Evolutionary conservation across 2,888 invertebrate genomes (phyloP), one percentile per base, ranked within the genome.

Genomic region (Cylindroiulus punctatus): DNA sequence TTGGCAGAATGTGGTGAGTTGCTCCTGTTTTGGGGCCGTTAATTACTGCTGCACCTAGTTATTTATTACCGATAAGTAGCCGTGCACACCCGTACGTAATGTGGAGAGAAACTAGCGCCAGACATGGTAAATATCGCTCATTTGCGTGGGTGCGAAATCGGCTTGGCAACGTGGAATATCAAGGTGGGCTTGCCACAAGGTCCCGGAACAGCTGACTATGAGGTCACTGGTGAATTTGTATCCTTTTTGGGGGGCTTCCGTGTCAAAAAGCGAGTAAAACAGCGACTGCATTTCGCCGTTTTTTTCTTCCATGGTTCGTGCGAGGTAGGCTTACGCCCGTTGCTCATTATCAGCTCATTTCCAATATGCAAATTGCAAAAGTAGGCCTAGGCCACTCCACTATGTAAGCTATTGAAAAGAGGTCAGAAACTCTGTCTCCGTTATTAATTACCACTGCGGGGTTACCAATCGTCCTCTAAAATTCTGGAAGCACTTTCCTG

Each of bases 151-250:
- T 65, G n/a, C 65, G 26, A 65, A 65, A 65, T 65, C 65, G 26
- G 65, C 65, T 65, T 65, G 65, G 12, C 65, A 65, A 65, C 65
- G 65, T 65, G 65, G 65, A 65, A 65, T 65, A 65, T 26, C 22
- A 65, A 40, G 40, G 40, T 40, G 40, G 40, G 8, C 40, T 40
- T 7, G 40, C 40, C n/a, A 26, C 26, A 65, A 65, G 26, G 65
- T 65, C 19, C 47, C 47, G 17, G 17, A 47, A 57, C 57, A 57
- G 57, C 57, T 57, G 57, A 57, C 22, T 4, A 22, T 47, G 47
- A 19, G 47, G 40, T 40, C 47, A 47, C 44, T 44, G 44, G 44
- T 44, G 8, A 14, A 44, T n/a, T n/a, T n/a, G n/a, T 44, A 44
- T 44, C 1, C 14, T 44, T 44, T 44, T 44, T 44, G 19, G 17